Evolutionary conservation across 2,113 vertebrate species (phyloP).

Genomic region (Strix aluco): DNA sequence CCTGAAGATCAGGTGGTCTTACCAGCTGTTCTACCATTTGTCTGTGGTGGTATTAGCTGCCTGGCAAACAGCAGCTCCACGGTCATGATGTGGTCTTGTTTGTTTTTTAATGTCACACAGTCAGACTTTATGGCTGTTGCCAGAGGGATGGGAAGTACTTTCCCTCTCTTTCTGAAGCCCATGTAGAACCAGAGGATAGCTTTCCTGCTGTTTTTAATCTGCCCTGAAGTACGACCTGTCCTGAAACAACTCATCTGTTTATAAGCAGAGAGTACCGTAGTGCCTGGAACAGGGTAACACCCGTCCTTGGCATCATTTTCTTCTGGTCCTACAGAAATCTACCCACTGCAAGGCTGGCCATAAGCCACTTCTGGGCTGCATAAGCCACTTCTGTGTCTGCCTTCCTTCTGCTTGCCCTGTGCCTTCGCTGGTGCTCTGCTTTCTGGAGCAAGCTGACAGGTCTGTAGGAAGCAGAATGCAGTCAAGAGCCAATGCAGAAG

Average conservation of each 20-base stretch:
- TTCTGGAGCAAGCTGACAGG: not conserved
- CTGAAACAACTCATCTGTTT: not conserved
- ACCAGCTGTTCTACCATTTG: not conserved
- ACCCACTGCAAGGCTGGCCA: not conserved
- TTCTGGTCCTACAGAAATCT: not conserved
- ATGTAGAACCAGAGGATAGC: not conserved
- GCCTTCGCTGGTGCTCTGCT: not conserved
- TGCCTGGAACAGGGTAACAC: not conserved
- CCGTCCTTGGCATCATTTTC: not conserved
- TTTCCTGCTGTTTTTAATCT: conserved; percentile 37
- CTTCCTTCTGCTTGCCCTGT: not conserved
- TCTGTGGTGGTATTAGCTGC: not conserved
- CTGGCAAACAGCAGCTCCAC: not conserved
- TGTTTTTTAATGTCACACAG: not conserved
- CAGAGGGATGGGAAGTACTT: conserved; percentile 8
- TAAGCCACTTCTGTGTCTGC: too few species aligned
- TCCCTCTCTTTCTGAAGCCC: conserved; percentile 42
- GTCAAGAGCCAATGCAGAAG: not conserved
- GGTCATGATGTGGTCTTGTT: not conserved
- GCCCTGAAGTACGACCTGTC: not conserved
- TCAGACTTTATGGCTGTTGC: not conserved
- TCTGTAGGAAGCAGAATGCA: not conserved
- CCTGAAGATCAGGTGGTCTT: not conserved
- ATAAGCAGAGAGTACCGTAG: rapidly evolving
- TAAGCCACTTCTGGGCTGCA: not conserved